Conservation (phyloP, 1,140 invertebrate genomes). For the Danaus plexippus region DNA sequence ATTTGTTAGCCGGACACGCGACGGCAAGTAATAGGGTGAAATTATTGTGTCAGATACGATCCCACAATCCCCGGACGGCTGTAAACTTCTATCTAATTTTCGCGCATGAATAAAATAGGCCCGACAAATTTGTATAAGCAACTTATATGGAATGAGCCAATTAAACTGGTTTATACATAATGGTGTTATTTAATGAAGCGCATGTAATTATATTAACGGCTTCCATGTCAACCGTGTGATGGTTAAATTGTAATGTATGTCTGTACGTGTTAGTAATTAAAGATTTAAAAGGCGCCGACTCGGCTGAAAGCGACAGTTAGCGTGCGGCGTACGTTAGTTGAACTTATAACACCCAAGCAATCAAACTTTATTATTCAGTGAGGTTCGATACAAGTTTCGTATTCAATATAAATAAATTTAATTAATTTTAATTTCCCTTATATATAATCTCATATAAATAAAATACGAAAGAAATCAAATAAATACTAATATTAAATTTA, state of each 20-base stretch:
- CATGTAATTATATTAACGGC: too few relatives aligned
- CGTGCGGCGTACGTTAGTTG: constrained; percentile 7
- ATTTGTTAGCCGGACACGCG: constrained; percentile 58
- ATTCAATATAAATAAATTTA: too few relatives aligned
- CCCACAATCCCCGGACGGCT: constrained; percentile 14
- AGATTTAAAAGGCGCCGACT: constrained; percentile 36
- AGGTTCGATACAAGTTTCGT: too few relatives aligned
- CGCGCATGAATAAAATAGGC: constrained; percentile 15
- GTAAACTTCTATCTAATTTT: constrained; percentile 13
- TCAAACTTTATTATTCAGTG: too few relatives aligned
- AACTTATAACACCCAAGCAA: neutral
- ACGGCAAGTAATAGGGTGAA: constrained; percentile 46
- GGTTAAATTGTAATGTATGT: constrained; percentile 1
- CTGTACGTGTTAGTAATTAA: constrained; percentile 34
- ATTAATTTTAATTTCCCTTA: too few relatives aligned
- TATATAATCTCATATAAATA: too few relatives aligned
- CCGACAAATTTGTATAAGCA: too few relatives aligned
- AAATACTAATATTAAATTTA: too few relatives aligned
- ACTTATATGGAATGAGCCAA: too few relatives aligned
- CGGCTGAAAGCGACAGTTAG: constrained; percentile 7
- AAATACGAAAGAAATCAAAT: too few relatives aligned
- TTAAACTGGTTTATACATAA: neutral
- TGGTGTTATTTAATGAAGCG: constrained; percentile 11
- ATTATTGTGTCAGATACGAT: constrained; percentile 43
- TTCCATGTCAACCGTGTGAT: neutral